Evolutionary conservation across 2,113 vertebrate genomes (phyloP).

Genomic region (Rattus rattus): DNA sequence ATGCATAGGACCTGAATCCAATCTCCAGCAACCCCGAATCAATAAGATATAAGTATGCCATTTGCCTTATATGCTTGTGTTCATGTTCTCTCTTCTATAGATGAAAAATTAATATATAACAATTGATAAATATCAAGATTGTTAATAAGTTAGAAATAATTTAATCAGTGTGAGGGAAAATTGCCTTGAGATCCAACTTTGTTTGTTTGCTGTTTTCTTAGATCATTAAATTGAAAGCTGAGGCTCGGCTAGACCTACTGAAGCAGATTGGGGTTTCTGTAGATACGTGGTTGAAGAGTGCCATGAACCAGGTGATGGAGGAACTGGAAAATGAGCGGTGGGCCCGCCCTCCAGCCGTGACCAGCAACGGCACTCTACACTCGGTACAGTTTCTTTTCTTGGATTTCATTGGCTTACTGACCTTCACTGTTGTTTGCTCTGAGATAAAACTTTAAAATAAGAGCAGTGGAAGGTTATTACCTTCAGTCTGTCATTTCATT

Average conservation of each 20-base stretch:
- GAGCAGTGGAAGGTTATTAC: neutral
- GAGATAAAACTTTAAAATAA: slow-evolving; percentile 14
- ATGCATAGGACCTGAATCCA: neutral
- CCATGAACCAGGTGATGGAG: slow-evolving; percentile 99
- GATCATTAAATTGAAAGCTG: slow-evolving; percentile 97
- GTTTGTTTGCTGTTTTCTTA: slow-evolving; percentile 77
- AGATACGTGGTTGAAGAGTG: slow-evolving; percentile 98
- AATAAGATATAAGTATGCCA: neutral
- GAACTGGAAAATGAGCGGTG: slow-evolving; percentile 98
- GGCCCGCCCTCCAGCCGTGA: slow-evolving; percentile 90
- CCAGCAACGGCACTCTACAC: slow-evolving; percentile 94
- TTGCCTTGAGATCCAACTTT: slow-evolving; percentile 46
- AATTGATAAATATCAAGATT: slow-evolving; percentile 50
- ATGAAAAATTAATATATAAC: slow-evolving; percentile 32
- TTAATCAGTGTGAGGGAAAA: neutral
- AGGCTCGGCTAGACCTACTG: slow-evolving; percentile 95
- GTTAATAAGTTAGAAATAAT: slow-evolving; percentile 19
- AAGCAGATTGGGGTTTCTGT: slow-evolving; percentile 97
- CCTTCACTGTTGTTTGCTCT: neutral
- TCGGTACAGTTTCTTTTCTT: slow-evolving; percentile 84
- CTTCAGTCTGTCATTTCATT: slow-evolving; percentile 36
- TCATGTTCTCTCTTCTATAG: neutral
- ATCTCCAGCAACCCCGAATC: neutral
- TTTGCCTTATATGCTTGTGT: neutral
- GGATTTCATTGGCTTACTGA: neutral